These are phyloP conservation scores for Lepidocyrtinus sp. DNA, from an alignment of 2,888 invertebrate genomes.

Conservation along the genomic window DNA sequence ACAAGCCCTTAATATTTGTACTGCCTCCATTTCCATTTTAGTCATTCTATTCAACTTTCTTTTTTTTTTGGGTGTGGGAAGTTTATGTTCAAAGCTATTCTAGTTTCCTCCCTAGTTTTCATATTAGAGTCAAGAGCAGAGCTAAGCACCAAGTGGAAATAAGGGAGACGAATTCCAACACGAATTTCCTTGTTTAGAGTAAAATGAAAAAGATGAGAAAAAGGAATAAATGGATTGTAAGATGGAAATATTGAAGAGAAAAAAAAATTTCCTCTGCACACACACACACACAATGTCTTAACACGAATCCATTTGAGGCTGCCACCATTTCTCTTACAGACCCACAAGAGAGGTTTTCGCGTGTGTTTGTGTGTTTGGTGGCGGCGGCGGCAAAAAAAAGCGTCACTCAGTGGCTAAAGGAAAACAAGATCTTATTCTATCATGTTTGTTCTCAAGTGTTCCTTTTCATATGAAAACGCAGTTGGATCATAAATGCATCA, in stretches of 20 bases:
- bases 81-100: not conserved
- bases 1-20: too few species aligned
- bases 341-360: conserved; percentile 29
- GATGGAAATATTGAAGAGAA: conserved; percentile 49
- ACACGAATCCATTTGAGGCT: conserved; percentile 41
- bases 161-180: conserved; percentile 55
- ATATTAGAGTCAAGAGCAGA: conserved; percentile 2
- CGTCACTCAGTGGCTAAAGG: not conserved
- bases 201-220: conserved; percentile 43
- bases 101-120: not conserved
- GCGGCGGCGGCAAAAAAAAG: conserved; percentile 15
- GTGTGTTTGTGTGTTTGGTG: conserved; percentile 28
- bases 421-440: too few species aligned
- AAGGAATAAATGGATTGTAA: conserved; percentile 48
- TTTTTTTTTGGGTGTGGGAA: not conserved
- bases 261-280: conserved; percentile 39
- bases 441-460: too few species aligned
- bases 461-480: too few species aligned
- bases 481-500: too few species aligned
- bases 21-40: not conserved
- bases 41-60: not conserved
- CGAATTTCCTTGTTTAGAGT: conserved; percentile 56
- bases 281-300: too few species aligned
- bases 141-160: not conserved
- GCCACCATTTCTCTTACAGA: conserved; percentile 47